A percentile compares a stretch with the other conserved stretches of the same genome.
Evolutionary conservation across 2,113 vertebrate species (phyloP).

Genomic region (Chinchilla lanigera): DNA sequence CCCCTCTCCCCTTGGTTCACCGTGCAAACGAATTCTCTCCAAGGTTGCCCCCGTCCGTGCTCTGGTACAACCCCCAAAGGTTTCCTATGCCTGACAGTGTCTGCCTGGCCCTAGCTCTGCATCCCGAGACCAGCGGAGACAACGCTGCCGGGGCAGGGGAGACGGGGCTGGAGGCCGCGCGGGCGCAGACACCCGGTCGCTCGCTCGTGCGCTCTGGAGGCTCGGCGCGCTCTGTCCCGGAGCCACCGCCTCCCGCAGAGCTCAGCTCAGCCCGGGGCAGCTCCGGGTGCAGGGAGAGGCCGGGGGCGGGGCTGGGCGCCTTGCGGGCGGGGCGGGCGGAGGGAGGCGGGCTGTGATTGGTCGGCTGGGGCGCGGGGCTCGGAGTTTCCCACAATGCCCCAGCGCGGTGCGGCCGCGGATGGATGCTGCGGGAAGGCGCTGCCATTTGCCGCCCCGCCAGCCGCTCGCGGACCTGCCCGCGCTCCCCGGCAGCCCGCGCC

Average conservation of each 20-base stretch:
- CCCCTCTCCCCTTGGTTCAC: background rate
- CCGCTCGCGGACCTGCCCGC: constrained; percentile 72
- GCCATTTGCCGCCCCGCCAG: constrained; percentile 88
- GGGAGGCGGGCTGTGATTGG: constrained; percentile 80
- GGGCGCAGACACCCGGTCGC: background rate
- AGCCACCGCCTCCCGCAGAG: background rate
- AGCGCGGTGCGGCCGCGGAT: constrained; percentile 87
- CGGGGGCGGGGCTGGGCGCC: constrained; percentile 27
- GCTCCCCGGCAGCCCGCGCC: constrained; percentile 44
- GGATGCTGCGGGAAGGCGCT: constrained; percentile 89
- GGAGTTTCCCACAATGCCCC: constrained; percentile 93
- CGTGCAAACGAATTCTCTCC: background rate
- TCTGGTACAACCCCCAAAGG: background rate
- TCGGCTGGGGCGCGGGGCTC: constrained; percentile 77
- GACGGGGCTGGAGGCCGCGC: background rate
- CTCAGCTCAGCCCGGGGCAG: background rate
- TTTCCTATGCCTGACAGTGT: background rate
- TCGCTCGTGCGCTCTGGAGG: background rate
- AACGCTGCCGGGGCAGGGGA: background rate
- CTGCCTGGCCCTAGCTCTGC: background rate
- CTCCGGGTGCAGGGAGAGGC: background rate
- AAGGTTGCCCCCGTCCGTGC: background rate
- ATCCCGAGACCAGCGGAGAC: background rate
- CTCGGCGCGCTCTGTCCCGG: background rate
- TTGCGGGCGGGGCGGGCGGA: background rate